These are phyloP conservation scores for Neolamprologus brichardi DNA, from an alignment of 2,113 vertebrate genomes.

Conservation along the genomic window DNA sequence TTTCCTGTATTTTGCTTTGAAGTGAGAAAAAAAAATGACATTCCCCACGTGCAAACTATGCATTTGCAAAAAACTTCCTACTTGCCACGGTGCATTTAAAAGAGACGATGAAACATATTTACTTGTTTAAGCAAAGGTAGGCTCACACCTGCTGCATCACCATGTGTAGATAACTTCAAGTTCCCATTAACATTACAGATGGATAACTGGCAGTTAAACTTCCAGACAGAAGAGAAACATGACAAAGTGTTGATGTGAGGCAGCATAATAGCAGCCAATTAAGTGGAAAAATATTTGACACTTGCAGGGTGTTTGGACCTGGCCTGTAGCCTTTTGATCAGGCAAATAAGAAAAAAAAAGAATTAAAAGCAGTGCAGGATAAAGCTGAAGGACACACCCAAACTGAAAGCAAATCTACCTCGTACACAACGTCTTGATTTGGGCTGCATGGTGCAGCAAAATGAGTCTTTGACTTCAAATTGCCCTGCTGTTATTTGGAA, in stretches of 20 bases:
- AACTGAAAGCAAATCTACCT: background rate
- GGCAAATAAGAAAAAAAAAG: background rate
- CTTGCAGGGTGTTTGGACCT: background rate
- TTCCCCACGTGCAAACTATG: background rate
- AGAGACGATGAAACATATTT: background rate
- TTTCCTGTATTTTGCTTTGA: background rate
- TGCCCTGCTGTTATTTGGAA: background rate
- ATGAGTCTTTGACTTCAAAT: background rate
- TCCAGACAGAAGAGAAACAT: background rate
- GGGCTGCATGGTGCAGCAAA: background rate
- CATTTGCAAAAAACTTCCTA: background rate
- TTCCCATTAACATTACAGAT: background rate
- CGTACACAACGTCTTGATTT: background rate
- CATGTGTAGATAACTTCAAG: background rate
- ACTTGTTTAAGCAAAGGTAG: background rate
- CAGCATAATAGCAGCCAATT: background rate
- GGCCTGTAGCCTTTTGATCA: background rate
- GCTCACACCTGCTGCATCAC: background rate
- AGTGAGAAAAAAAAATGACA: background rate
- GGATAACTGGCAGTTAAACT: background rate
- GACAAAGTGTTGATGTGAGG: background rate
- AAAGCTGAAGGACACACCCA: background rate
- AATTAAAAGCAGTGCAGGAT: background rate
- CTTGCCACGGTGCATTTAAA: background rate
- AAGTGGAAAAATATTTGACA: background rate